Percentiles rank a stretch among this genome's conserved stretches.
phyloP scores from a whole-genome alignment of 2,113 vertebrate genomes.

The Pelodiscus sinensis region DNA sequence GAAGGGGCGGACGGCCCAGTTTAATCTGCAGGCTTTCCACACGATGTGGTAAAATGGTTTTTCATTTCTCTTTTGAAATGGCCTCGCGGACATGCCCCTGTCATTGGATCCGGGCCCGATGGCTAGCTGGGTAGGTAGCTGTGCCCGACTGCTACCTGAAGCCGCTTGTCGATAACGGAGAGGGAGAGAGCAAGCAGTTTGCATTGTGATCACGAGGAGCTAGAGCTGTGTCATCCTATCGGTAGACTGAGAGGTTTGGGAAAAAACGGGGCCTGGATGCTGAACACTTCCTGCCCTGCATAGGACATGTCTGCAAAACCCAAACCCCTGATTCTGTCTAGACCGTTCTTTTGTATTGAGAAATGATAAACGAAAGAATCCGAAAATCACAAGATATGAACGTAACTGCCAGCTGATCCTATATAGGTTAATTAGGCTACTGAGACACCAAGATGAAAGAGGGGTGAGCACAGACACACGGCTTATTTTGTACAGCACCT shows the following conservation, averaged over 20 bases:
- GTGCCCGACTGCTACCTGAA: neutral
- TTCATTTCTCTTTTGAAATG: neutral
- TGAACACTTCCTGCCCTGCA: neutral
- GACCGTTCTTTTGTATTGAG: neutral
- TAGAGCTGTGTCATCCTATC: neutral
- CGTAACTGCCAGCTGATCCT: neutral
- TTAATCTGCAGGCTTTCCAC: neutral
- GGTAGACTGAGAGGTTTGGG: accelerated
- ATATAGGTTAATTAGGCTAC: neutral
- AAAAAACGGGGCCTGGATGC: neutral
- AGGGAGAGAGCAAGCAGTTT: accelerated
- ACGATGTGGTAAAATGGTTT: neutral
- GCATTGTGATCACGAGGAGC: neutral
- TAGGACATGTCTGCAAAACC: neutral
- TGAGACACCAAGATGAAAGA: neutral
- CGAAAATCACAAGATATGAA: accelerated
- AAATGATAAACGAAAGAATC: neutral
- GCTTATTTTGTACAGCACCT: neutral
- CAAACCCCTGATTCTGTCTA: neutral
- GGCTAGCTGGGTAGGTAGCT: neutral
- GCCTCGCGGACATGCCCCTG: neutral
- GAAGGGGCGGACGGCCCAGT: constrained; percentile 1
- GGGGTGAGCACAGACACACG: neutral
- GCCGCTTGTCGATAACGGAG: neutral
- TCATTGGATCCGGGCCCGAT: neutral